phyloP scores from a whole-genome alignment of 2,113 vertebrate species.

The Fregata magnificens region DNA sequence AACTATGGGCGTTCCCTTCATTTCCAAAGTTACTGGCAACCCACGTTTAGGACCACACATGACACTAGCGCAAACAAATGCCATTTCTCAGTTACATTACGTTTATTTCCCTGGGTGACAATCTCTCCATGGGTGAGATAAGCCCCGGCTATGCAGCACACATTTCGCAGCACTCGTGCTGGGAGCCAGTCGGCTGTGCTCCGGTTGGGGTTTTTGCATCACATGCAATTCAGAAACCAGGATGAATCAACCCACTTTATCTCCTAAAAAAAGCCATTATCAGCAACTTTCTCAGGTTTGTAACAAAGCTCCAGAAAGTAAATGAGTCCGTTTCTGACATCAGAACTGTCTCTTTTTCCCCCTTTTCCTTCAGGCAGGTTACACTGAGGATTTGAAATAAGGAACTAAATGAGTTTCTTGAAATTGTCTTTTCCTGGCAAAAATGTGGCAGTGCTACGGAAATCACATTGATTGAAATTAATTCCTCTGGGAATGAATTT shows the following conservation, averaged over 20 bases:
- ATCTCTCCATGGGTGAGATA: neutral
- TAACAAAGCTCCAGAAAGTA: neutral
- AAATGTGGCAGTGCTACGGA: neutral
- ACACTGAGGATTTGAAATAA: neutral
- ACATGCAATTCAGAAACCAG: neutral
- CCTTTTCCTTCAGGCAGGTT: neutral
- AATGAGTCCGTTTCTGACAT: neutral
- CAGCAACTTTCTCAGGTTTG: neutral
- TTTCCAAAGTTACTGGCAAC: neutral
- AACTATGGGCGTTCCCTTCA: neutral
- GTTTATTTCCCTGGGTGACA: neutral
- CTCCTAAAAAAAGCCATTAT: neutral
- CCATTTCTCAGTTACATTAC: neutral
- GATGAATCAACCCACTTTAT: neutral
- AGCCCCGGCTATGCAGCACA: accelerated
- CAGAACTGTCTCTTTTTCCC: neutral
- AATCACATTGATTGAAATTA: neutral
- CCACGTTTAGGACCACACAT: neutral
- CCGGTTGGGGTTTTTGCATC: neutral
- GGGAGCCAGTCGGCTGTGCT: neutral
- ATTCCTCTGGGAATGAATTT: neutral
- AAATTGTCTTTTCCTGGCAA: neutral
- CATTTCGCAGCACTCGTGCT: neutral
- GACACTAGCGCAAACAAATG: neutral
- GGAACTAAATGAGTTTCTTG: neutral